phyloP scores from a whole-genome alignment of 1,140 invertebrate species.

The Drosophila biarmipes region DNA sequence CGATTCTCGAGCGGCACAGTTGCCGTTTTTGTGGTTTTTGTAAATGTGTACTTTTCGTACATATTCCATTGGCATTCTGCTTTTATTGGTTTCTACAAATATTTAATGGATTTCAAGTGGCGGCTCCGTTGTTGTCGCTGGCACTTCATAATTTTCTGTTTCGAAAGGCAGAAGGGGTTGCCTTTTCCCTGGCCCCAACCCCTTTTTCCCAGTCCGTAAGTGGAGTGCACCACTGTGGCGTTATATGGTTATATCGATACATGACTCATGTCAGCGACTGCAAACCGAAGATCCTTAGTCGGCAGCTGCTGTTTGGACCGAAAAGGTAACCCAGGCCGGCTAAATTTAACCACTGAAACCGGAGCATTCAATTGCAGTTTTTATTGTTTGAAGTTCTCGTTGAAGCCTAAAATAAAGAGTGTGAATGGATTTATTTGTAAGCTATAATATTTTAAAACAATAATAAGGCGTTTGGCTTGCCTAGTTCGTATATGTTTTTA shows the following conservation, averaged over 20 bases:
- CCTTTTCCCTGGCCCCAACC: conserved; percentile 16
- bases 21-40: conserved; percentile 74
- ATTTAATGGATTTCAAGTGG: conserved; percentile 83
- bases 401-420: not conserved
- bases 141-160: conserved; percentile 74
- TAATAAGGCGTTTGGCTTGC: no score
- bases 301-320: conserved; percentile 24
- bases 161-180: conserved; percentile 53
- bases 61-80: conserved; percentile 53
- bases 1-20: conserved; percentile 59
- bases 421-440: not conserved
- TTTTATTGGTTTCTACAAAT: conserved; percentile 83
- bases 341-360: conserved; percentile 38
- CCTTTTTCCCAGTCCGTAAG: conserved; percentile 15
- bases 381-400: not conserved
- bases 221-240: conserved; percentile 38
- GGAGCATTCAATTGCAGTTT: conserved; percentile 9
- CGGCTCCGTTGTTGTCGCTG: conserved; percentile 74
- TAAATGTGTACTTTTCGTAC: conserved; percentile 17
- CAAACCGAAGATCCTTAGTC: conserved; percentile 31
- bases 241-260: conserved; percentile 48
- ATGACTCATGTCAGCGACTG: conserved; percentile 52
- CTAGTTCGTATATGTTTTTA: not conserved
- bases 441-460: no score
- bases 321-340: conserved; percentile 25